Evolutionary conservation across 2,888 invertebrate species (phyloP), one percentile per base, ranked within the genome.

Genomic region (Apantesis nais): DNA sequence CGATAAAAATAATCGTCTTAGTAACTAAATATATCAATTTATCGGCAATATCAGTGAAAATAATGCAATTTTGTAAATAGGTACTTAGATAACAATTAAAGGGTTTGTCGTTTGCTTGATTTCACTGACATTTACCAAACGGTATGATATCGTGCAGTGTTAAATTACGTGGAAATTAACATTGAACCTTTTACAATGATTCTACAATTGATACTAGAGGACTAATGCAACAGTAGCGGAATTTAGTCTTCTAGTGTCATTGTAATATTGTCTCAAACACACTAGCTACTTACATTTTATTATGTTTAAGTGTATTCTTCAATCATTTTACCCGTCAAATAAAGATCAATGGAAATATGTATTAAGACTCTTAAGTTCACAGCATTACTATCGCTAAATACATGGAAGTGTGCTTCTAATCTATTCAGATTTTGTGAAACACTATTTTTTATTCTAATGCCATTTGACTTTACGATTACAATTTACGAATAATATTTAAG

Each of bases 11-110:
- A 75, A 79, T 75, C 80, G 80, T 64, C 74, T 73, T 62, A 67
- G 77, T 79, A 81, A 72, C 77, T 74, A 71, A n/a, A 71, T 72
- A 74, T 81, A 74, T 72, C 73, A 73, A 74, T 60, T 78, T 74
- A 83, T 80, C 79, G 78, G 78, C 71, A 78, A 76, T 78, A 77
- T 83, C 77, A 85, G 83, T 76, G 80, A 84, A 84, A 82, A 82
- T 81, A 77, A 78, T 73, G 65, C 69, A 78, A 72, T 73, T 74
- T 70, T 66, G 77, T 71, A 77, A 52, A n/a, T 52, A n/a, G n/a
- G n/a, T n/a, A 52, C n/a, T 9, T 61, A 79, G 78, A 85, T 83
- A 81, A 75, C 79, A 82, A 85, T 80, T 83, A 76, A 81, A 82
- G 79, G 74, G 78, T 66, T 71, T 69, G 39, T 31, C 73, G 83